Evolutionary conservation across 2,888 invertebrate species (phyloP), one percentile per base, ranked within the genome.

Genomic region (Exephanes ischioxanthus): DNA sequence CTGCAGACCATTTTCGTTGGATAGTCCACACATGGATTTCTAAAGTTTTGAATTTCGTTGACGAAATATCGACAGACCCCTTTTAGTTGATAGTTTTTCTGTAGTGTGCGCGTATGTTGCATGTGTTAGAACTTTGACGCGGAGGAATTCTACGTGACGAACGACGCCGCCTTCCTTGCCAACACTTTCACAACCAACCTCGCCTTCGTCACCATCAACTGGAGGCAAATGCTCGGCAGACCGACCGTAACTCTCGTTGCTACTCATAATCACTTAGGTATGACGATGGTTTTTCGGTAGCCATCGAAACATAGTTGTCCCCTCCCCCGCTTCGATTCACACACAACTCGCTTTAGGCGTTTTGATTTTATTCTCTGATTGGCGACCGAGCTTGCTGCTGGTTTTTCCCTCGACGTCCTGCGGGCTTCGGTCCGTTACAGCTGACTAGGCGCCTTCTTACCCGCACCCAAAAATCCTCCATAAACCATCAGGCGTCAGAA

Each of bases 191-290:
- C 97, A 94, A 97, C 97, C 92, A 98, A 99, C 95, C 96, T 99
- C 94, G 97, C 98, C 91, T 99, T 98, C 95, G 96, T 99, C 94
- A 98, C 98, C 94, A 98, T 97, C 96, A 98, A 97, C 95, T 99
- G 99, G 99, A 98, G 98, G 94, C 97, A 98, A 95, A 98, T 98
- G 97, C 97, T 99, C 94, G 99, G 99, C 93, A 96, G 99, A 92
- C 99, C 99, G 88, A 97, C 98, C 91, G 97, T 99, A 94, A 98
- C 98, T 90, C 96, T 99, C 95, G 97, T 98, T 94, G 97, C 97
- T 94, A 97, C 97, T 94, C 96, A 97, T 94, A 96, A 96, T 95
- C 95, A 97, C 95, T 95, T 97, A 97, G 97, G 97, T 98, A 97
- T 96, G 93, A 89, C 87, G 67, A 80, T 30, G 58, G 33, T 63